Evolutionary conservation across 2,888 invertebrate genomes (phyloP).

Genomic region (Yponomeuta evonymella): DNA sequence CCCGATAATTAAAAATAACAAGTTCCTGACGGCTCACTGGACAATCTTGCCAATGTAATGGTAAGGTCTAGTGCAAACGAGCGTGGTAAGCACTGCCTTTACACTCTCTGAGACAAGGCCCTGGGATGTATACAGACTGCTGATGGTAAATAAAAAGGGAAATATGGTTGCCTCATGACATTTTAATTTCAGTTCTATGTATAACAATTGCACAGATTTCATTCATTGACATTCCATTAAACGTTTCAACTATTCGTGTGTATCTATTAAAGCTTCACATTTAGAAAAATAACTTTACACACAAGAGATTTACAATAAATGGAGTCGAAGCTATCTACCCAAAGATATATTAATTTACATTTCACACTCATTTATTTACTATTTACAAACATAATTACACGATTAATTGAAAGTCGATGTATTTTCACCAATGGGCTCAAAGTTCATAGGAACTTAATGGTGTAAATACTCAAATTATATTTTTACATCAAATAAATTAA

Average conservation of each 20-base stretch:
- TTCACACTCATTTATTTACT: conserved; percentile 11
- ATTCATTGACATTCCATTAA: conserved; percentile 44
- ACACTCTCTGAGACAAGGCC: no score
- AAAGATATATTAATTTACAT: conserved; percentile 10
- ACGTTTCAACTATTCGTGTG: neutral
- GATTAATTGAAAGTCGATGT: conserved; percentile 32
- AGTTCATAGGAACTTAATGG: conserved; percentile 55
- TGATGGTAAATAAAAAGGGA: no score
- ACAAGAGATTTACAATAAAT: conserved; percentile 8
- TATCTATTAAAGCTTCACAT: conserved; percentile 14
- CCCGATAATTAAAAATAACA: no score
- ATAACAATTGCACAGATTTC: conserved; percentile 50
- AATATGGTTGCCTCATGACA: neutral
- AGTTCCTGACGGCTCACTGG: no score
- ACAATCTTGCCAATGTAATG: no score
- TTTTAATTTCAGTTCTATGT: neutral
- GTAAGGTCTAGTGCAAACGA: no score
- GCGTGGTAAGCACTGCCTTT: no score
- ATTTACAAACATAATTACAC: conserved; percentile 30
- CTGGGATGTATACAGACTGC: no score
- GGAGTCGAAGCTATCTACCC: neutral
- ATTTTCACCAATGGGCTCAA: conserved; percentile 66
- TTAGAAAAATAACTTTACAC: conserved; percentile 16
- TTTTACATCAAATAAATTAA: conserved; percentile 32
- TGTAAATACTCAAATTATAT: conserved; percentile 40